Conservation (phyloP, 2,797 vertebrate species). For the Cossypha polioptera region DNA sequence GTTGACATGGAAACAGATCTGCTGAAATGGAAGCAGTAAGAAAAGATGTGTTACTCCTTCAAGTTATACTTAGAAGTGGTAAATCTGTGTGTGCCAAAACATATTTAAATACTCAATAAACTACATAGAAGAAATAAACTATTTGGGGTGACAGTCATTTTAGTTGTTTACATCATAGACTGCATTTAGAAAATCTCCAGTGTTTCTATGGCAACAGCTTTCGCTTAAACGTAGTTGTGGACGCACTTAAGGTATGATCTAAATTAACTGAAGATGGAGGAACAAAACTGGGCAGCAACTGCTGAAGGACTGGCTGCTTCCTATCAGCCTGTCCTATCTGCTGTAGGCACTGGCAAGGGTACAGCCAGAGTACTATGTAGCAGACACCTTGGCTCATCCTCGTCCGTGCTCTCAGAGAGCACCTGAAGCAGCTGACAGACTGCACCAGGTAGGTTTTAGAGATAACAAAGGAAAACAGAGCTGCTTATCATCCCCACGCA, state of each 20-base stretch:
- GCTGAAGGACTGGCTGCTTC: neutral
- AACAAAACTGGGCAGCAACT: constrained; percentile 7
- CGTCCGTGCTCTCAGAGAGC: fast-evolving
- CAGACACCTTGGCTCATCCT: neutral
- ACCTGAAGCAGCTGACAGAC: neutral
- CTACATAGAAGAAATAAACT: constrained; percentile 65
- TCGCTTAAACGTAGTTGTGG: constrained; percentile 70
- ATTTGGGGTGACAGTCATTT: constrained; percentile 63
- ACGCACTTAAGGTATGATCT: constrained; percentile 62
- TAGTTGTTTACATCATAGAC: constrained; percentile 68
- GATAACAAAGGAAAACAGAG: neutral
- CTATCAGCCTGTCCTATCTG: neutral
- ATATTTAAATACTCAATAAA: constrained; percentile 65
- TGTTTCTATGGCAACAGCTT: constrained; percentile 76
- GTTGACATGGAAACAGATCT: constrained; percentile 75
- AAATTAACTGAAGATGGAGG: constrained; percentile 60
- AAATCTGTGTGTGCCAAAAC: constrained; percentile 64
- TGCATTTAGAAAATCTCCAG: constrained; percentile 70
- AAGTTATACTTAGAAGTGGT: constrained; percentile 64
- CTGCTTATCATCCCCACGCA: neutral
- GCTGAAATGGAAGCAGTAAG: constrained; percentile 54
- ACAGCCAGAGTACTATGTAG: neutral
- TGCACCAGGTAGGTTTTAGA: neutral
- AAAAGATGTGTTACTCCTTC: constrained; percentile 48
- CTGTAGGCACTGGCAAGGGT: neutral